phyloP scores from a whole-genome alignment of 2,888 invertebrate genomes.

The Coecobrya sp. region DNA sequence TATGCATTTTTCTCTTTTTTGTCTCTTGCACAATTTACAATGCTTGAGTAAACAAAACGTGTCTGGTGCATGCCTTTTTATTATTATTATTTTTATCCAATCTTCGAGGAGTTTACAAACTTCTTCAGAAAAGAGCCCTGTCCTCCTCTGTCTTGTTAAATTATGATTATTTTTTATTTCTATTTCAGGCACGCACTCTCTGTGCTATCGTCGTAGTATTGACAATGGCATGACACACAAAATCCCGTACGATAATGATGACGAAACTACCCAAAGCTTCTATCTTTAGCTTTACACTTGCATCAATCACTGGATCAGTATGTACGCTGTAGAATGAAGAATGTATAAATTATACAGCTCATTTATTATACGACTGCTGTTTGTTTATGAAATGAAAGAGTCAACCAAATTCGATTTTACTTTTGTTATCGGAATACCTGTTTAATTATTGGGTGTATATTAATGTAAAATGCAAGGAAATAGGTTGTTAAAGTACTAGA shows the following conservation, averaged over 20 bases:
- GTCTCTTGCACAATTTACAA: conserved; percentile 73
- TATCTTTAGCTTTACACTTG: conserved; percentile 32
- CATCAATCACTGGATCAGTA: too few species aligned
- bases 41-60: conserved; percentile 79
- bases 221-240: conserved; percentile 53
- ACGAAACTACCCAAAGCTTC: background rate
- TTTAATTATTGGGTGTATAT: too few species aligned
- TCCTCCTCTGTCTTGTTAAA: conserved; percentile 8
- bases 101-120: conserved; percentile 52
- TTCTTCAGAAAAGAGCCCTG: conserved; percentile 11
- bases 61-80: conserved; percentile 69
- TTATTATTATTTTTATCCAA: conserved; percentile 66
- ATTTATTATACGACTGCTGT: too few species aligned
- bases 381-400: too few species aligned
- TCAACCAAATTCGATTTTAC: too few species aligned
- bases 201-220: conserved; percentile 37
- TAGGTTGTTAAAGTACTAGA: too few species aligned
- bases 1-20: conserved; percentile 54
- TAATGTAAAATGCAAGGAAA: too few species aligned
- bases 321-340: too few species aligned
- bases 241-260: conserved; percentile 40
- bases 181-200: conserved; percentile 69
- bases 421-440: too few species aligned
- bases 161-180: conserved; percentile 53
- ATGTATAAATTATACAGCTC: background rate